Evolutionary conservation across 1,140 invertebrate genomes (phyloP).

Genomic region (Sinella curviseta): DNA sequence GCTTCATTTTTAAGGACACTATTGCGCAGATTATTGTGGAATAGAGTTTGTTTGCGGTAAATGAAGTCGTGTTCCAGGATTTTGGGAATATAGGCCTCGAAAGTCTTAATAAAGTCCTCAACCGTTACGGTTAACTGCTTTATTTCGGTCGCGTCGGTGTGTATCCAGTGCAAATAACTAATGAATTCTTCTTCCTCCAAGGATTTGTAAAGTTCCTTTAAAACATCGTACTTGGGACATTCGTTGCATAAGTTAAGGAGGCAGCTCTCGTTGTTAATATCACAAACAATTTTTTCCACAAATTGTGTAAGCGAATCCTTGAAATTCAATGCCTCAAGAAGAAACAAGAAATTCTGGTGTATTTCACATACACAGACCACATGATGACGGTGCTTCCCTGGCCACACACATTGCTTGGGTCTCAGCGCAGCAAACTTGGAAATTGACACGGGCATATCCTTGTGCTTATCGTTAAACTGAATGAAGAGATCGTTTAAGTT

Average conservation of each 20-base stretch:
- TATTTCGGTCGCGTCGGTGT: neutral
- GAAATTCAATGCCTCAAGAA: neutral
- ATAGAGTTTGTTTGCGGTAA: neutral
- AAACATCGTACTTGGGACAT: neutral
- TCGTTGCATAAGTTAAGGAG: neutral
- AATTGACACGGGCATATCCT: neutral
- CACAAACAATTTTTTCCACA: neutral
- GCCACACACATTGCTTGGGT: constrained; percentile 8
- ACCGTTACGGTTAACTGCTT: neutral
- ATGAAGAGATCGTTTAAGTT: neutral
- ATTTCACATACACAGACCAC: neutral
- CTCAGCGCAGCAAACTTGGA: neutral
- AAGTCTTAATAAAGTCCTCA: neutral
- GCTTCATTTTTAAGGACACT: neutral
- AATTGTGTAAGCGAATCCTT: neutral
- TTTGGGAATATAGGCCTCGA: neutral
- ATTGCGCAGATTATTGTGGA: neutral
- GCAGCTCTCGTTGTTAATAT: neutral
- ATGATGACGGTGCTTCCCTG: neutral
- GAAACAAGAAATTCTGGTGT: neutral
- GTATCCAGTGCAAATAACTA: neutral
- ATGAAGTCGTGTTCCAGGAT: neutral
- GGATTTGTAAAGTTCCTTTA: neutral
- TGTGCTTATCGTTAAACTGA: neutral
- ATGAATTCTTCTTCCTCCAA: neutral